Conservation (phyloP, 2,113 vertebrate species). For the Pituophis catenifer region DNA sequence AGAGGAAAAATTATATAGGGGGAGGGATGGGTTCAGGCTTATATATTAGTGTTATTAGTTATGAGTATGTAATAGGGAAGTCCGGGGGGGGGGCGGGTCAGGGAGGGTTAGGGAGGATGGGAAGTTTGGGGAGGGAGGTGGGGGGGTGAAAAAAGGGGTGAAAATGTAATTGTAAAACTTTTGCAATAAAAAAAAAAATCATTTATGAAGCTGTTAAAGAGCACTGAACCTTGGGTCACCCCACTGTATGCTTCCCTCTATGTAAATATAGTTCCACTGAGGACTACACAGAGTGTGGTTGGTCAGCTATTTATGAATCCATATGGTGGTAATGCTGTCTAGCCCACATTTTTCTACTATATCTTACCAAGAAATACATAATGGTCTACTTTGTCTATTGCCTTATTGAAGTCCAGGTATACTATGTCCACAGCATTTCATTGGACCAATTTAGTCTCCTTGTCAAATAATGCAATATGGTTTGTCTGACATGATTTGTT, state of each 20-base stretch:
- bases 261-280: neutral
- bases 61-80: too few relatives aligned
- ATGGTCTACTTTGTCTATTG: neutral
- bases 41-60: too few relatives aligned
- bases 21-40: too few relatives aligned
- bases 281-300: neutral
- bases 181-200: too few relatives aligned
- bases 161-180: too few relatives aligned
- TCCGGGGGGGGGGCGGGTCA: too few relatives aligned
- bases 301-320: neutral
- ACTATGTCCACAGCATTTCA: neutral
- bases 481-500: neutral
- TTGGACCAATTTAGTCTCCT: neutral
- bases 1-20: too few relatives aligned
- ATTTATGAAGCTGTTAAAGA: neutral
- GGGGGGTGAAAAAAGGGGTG: too few relatives aligned
- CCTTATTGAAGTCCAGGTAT: neutral
- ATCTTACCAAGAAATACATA: neutral
- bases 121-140: too few relatives aligned
- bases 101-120: too few relatives aligned
- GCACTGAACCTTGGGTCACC: neutral
- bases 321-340: neutral
- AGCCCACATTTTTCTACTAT: neutral
- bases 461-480: neutral
- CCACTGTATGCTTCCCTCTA: neutral